Evolutionary conservation across 2,797 vertebrate species (phyloP).

Genomic region (Chaenodraco wilsoni): DNA sequence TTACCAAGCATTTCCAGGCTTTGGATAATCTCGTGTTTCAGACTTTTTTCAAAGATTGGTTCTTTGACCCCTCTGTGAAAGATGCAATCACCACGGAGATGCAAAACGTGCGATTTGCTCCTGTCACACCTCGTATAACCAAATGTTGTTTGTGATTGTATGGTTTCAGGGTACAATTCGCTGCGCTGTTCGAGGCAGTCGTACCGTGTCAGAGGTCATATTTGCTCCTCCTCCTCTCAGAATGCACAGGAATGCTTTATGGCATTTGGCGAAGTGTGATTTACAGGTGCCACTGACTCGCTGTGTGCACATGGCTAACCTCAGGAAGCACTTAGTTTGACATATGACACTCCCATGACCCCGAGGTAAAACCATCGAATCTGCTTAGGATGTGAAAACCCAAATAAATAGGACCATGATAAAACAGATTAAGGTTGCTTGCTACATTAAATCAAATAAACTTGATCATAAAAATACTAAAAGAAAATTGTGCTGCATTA

Average conservation of each 20-base stretch:
- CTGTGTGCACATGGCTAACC: conserved; percentile 59
- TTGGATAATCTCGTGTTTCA: background rate
- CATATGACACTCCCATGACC: conserved; percentile 62
- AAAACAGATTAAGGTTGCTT: background rate
- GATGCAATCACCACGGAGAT: background rate
- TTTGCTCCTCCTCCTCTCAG: conserved; percentile 10
- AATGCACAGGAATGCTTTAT: conserved; percentile 45
- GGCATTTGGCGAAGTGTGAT: conserved; percentile 50
- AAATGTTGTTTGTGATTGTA: background rate
- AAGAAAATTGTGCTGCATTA: background rate
- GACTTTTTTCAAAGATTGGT: background rate
- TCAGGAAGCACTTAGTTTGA: conserved; percentile 71
- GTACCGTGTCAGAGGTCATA: background rate
- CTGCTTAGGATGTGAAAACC: conserved; percentile 10
- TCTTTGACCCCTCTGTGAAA: background rate
- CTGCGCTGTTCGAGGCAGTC: background rate
- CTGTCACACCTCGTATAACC: background rate
- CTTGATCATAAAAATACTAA: background rate
- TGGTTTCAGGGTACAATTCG: background rate
- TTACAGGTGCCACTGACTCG: conserved; percentile 62
- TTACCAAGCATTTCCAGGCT: background rate
- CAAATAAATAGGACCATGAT: background rate
- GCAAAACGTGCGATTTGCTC: background rate
- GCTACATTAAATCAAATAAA: background rate
- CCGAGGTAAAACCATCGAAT: conserved; percentile 29